Base-by-base conservation (phyloP, 2,113 vertebrate species). In the Megaceryle maxima region DNA sequence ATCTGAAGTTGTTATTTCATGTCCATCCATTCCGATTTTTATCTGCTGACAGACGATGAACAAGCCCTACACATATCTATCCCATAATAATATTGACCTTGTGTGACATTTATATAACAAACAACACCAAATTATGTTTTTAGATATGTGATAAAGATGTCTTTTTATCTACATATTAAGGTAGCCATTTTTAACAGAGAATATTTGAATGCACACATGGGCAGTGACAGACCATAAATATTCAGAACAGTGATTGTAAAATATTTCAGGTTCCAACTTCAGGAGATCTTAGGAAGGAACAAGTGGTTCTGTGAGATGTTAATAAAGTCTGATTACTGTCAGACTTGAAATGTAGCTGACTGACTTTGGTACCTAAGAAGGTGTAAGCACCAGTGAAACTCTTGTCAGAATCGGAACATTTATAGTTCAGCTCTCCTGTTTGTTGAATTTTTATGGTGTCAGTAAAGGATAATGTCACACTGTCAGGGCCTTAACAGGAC, bases 1-100 rank as follows among this genome's bases (percentile, higher is more conserved):
- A 92, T 73, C 87, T 90, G 83, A 96, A 82, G 83, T 51, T 81
- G n/a, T 22, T 92, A 70, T 96, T 93, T 96, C 84, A 84, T 28
- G 85, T 87, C 92, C 88, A 84, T 93, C 87, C 63, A 92, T 88
- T 87, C 77, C 1, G 3, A 66, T 87, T 96, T 94, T 93, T 76
- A 59, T 73, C 73, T 92, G 81, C 39, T 88, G 81, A 63, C 48
- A 83, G 79, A 37, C 87, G 73, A 91, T 43, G 70, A 95, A 63
- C 2, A 10, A 85, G 22, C 87, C 72, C 70, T 56, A 73, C 53
- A 69, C 6, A 3, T 63, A 62, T 87, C 57, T 93, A 20, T 55
- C 67, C 37, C 46, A 57, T 88, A 79, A 73, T 64, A 79, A 76
- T 87, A 67, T 22, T 87, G 70, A 74, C 60, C 48, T 83, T 70